Percentiles rank a stretch among this genome's conserved stretches.
Evolutionary conservation across 2,888 invertebrate species (phyloP).

Genomic region (Boloria euphrosyne): DNA sequence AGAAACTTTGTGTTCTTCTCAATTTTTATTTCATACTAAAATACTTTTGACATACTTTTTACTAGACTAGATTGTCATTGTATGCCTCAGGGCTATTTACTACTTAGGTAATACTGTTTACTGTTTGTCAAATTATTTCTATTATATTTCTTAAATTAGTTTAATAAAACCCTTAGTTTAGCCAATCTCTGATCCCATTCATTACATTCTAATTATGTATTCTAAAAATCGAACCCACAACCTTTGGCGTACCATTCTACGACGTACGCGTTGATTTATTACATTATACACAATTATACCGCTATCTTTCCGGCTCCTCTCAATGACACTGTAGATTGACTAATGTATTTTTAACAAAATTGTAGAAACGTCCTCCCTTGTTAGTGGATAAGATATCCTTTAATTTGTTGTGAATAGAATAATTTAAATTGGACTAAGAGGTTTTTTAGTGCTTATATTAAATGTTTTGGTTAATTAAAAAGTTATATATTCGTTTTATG

Average conservation of each 20-base stretch:
- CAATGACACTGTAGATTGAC: slow-evolving; percentile 53
- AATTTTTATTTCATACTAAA: too few relatives aligned
- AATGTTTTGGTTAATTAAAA: slow-evolving; percentile 9
- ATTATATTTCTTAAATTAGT: too few relatives aligned
- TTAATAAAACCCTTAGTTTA: too few relatives aligned
- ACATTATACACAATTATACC: slow-evolving; percentile 55
- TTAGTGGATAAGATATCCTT: slow-evolving; percentile 37
- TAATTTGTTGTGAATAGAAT: slow-evolving; percentile 27
- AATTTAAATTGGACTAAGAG: not conserved
- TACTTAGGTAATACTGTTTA: too few relatives aligned
- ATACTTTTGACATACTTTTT: too few relatives aligned
- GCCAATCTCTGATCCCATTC: too few relatives aligned
- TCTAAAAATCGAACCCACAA: too few relatives aligned
- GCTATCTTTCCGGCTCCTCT: slow-evolving; percentile 55
- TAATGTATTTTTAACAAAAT: slow-evolving; percentile 65
- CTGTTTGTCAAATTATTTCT: too few relatives aligned
- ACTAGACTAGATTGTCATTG: too few relatives aligned
- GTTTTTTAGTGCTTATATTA: not conserved
- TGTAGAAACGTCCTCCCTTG: slow-evolving; percentile 42
- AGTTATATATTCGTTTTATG: not conserved
- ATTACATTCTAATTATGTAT: too few relatives aligned
- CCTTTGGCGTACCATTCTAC: not conserved
- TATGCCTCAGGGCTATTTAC: too few relatives aligned
- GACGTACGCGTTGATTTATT: slow-evolving; percentile 47
- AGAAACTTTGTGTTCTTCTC: too few relatives aligned